Evolutionary conservation across 1,140 invertebrate species (phyloP), one percentile per base, ranked within the genome.

Genomic region (Reticulitermes speratus): DNA sequence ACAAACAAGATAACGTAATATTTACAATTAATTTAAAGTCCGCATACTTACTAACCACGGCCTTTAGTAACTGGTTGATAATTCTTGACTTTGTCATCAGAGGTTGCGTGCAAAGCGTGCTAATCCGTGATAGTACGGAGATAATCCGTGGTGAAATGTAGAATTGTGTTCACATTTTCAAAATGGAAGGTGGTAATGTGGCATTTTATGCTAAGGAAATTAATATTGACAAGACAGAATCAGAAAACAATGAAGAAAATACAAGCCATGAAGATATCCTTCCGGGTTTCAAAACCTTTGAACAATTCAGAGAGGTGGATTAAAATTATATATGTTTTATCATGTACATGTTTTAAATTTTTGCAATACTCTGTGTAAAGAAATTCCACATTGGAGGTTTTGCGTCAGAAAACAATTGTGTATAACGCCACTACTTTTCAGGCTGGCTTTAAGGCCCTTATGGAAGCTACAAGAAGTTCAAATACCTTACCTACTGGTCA

Each of bases 401-500:
- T 75, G n/a, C 12, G 7, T 52, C 16, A 21, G 44, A 83, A 84
- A 59, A 45, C 55, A 44, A 21, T 55, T 59, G 21, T 48, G 48
- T 1, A 45, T 44, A 84, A 30, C 30, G 23, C 30, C 30, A 52
- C 30, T n/a, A 1, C 30, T 55, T n/a, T 92, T 87, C 86, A 94
- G 94, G 90, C 91, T 89, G 92, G 92, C 6, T 93, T 93, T 89
- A 90, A 91, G 87, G 88, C 89, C 30, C 89, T 96, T n/a, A 92
- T 95, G 87, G 91, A 93, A 89, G 94, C 94, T 0, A 95, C 95
- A 19, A 95, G 94, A 89, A 88, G 90, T 38, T 93, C 95, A 0
- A 96, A 96, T 90, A 92, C 91, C 21, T 90, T 97, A 82, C 96
- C 96, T 0, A 90, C 90, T 86, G 94, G 93, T n/a, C 91, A 93